Conservation (phyloP, 1,140 invertebrate species). For the Camponotus pennsylvanicus region DNA sequence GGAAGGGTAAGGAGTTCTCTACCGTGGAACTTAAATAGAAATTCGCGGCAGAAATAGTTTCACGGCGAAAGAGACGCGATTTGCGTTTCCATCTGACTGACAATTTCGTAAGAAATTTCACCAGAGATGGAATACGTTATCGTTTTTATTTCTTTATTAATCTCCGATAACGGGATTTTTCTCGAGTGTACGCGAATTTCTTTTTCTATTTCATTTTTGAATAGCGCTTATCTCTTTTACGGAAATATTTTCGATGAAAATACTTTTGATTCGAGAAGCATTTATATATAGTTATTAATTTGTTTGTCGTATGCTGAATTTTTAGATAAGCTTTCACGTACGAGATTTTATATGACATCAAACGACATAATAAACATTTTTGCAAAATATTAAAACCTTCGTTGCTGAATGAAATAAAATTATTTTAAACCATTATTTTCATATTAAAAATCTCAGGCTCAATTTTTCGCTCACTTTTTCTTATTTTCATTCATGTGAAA, state of each 20-base stretch:
- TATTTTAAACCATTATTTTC: conserved; percentile 11
- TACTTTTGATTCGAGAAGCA: conserved; percentile 4
- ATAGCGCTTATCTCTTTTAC: not conserved
- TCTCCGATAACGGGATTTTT: conserved; percentile 1
- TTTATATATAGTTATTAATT: conserved; percentile 31
- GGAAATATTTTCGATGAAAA: not conserved
- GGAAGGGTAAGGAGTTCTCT: not conserved
- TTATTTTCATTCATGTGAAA: not conserved
- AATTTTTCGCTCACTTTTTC: not conserved
- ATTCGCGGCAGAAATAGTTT: conserved; percentile 47
- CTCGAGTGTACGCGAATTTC: not conserved
- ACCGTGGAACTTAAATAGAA: conserved; percentile 49
- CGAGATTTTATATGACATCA: conserved; percentile 10
- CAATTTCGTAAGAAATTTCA: conserved; percentile 22
- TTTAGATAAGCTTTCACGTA: conserved; percentile 7
- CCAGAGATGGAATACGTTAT: not conserved
- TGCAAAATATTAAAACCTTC: not conserved
- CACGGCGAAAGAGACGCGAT: not conserved
- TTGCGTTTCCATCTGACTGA: conserved; percentile 20
- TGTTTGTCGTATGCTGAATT: not conserved
- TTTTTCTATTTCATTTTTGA: not conserved
- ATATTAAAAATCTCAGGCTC: conserved; percentile 5
- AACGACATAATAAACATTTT: conserved; percentile 8
- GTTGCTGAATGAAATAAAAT: conserved; percentile 24
- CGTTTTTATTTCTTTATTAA: conserved; percentile 22